A percentile compares a stretch with the other conserved stretches of the same genome.
Conservation (phyloP, 2,888 invertebrate genomes). For the Morinoia aosen region DNA sequence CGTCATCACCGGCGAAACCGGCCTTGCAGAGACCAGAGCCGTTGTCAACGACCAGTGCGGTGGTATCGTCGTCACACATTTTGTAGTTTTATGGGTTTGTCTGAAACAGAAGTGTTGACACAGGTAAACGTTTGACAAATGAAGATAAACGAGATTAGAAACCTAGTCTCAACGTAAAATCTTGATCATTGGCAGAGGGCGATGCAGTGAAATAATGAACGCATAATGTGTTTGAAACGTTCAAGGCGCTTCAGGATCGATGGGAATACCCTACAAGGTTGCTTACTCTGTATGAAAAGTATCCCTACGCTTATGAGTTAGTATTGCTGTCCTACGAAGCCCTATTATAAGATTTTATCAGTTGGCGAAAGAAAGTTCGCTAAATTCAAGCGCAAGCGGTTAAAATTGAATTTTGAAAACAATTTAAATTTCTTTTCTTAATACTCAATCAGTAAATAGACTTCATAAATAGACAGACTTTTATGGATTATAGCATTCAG, state of each 20-base stretch:
- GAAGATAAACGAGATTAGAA: background rate
- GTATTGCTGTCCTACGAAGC: too few species aligned
- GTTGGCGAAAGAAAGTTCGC: too few species aligned
- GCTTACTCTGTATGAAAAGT: background rate
- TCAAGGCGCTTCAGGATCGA: background rate
- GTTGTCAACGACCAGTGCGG: slow-evolving; percentile 76
- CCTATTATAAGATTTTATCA: too few species aligned
- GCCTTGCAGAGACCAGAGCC: slow-evolving; percentile 95
- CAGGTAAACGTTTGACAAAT: background rate
- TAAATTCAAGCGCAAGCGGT: too few species aligned
- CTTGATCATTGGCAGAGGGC: background rate
- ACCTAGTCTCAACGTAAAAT: background rate
- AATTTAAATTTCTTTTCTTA: too few species aligned
- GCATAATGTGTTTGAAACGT: background rate
- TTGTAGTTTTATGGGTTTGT: slow-evolving; percentile 12
- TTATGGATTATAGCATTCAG: too few species aligned
- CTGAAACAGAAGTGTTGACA: background rate
- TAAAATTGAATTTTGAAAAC: too few species aligned
- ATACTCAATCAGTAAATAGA: too few species aligned
- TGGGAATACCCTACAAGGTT: background rate
- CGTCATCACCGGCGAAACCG: slow-evolving; percentile 91
- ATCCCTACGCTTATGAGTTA: too few species aligned
- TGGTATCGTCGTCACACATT: slow-evolving; percentile 44
- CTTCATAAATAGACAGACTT: too few species aligned
- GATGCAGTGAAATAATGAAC: too few species aligned